Conservation (phyloP, 2,797 vertebrate species). For the Gobio occitaniae region DNA sequence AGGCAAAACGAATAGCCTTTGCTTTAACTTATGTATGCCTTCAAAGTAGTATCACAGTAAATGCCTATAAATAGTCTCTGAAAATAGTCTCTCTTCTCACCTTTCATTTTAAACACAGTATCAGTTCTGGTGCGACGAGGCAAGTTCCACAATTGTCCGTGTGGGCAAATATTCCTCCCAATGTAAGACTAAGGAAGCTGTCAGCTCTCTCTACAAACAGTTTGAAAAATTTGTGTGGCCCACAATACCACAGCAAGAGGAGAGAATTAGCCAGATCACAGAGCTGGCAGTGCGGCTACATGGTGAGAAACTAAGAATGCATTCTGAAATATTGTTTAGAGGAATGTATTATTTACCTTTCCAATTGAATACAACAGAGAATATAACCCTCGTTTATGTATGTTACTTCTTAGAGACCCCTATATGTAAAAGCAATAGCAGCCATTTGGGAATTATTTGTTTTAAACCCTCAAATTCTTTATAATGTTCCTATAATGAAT, state of each 20-base stretch:
- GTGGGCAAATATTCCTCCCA: slow-evolving; percentile 86
- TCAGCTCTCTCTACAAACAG: slow-evolving; percentile 85
- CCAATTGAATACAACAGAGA: not conserved
- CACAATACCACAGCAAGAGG: slow-evolving; percentile 87
- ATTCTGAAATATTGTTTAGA: slow-evolving; percentile 4
- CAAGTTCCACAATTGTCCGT: slow-evolving; percentile 85
- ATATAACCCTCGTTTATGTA: not conserved
- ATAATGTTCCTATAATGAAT: not conserved
- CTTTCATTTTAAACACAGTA: slow-evolving; percentile 74
- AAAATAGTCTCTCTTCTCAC: slow-evolving; percentile 7
- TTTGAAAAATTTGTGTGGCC: slow-evolving; percentile 90
- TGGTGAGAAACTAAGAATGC: slow-evolving; percentile 71
- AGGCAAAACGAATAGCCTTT: not conserved
- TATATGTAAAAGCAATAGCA: not conserved
- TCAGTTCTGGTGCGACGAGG: slow-evolving; percentile 91
- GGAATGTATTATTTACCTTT: not conserved
- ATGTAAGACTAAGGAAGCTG: slow-evolving; percentile 85
- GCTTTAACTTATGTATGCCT: not conserved
- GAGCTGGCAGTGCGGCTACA: slow-evolving; percentile 84
- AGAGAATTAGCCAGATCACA: slow-evolving; percentile 83
- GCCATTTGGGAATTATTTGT: not conserved
- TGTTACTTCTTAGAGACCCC: not conserved
- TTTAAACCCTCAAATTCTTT: not conserved
- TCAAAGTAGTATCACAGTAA: slow-evolving; percentile 5
- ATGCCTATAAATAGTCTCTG: slow-evolving; percentile 23